Evolutionary conservation across 2,113 vertebrate species (phyloP), one percentile per base, ranked within the genome.

Genomic region (Chloropsis cyanopogon): DNA sequence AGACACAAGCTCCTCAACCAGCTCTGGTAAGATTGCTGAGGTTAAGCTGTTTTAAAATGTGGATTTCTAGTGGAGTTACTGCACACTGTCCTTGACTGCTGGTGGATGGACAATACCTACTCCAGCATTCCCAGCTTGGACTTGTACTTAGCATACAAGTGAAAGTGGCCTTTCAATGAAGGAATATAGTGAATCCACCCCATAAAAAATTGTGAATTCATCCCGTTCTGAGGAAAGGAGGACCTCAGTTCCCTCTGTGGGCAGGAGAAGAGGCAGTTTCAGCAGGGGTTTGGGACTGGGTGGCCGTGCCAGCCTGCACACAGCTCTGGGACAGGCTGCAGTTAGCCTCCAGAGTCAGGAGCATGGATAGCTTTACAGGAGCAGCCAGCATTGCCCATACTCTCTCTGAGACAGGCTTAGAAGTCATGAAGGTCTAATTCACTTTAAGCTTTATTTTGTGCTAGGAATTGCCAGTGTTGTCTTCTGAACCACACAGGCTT

Each of bases 61-160:
- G 35, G 23, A 54, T 79, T 12, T 85, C 21, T 42, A 65, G 46
- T 18, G n/a, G 61, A 80, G 52, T 72, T 80, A 37, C n/a, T 71
- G 28, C 46, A 41, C 2, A 0, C 26, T 64, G 52, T 31, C 23
- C 50, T 65, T 76, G 80, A 29, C 37, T 11, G 14, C 57, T 3
- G 0, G 4, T 41, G 53, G 28, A 41, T 41, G 37, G 92, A 91
- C 75, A 96, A 60, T 73, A 95, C 49, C 66, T 92, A 91, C 59
- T 84, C 80, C 93, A 84, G 73, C 60, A 77, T 92, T 96, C 90
- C 87, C 89, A 90, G 11, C 92, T 95, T 94, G 90, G 82, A 80
- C 86, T 82, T 94, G 88, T 91, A 77, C 79, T 86, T 93, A 53
- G 33, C 75, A 52, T 73, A 71, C 0, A 0, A 33, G 28, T 53